Base-by-base conservation (phyloP, 2,888 invertebrate genomes). In the Pseudoips prasinana region DNA sequence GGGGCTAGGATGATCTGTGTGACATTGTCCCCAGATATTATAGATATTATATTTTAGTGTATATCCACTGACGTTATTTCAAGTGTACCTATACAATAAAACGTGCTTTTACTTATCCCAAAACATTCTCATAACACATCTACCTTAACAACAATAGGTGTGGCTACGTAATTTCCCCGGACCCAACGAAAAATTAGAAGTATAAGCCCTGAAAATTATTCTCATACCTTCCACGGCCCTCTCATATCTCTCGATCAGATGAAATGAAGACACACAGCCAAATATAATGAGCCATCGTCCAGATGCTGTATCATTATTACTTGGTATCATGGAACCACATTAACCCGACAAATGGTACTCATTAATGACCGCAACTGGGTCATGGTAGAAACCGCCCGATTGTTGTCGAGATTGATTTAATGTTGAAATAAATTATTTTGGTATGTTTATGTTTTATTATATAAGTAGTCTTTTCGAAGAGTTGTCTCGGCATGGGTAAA, bases 231-330 rank as follows among this genome's bases (percentile, higher is more conserved):
- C 25, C 23, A 19, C 10, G 14, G 5, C 8, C 10, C 45, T 17
- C 39, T 62, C 73, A 72, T 80, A 77, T 80, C 78, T 78, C 64
- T 65, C 79, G 73, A 80, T 81, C 75, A 73, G 58, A 52, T 41
- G 51, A 67, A 78, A 77, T 77, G 74, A 77, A 77, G 76, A 76
- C 64, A 55, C 60, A 75, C 63, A 46, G 52, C 62, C 52, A 58
- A 63, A 67, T 73, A 65, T 76, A 75, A 81, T 73, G 76, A 73
- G 65, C 64, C 65, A 72, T 73, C 68, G 68, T 60, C 62, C 61
- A 46, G 67, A 68, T 74, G 72, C 77, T 82, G 82, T 77, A 77
- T 81, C 79, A 82, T 82, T 51, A 79, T 81, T 76, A 77, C 70
- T 73, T 71, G 73, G 61, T 80, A 81, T 79, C 77, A 78, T 64